Evolutionary conservation across 2,797 vertebrate genomes (phyloP).

Genomic region (Lithobates sylvaticus): DNA sequence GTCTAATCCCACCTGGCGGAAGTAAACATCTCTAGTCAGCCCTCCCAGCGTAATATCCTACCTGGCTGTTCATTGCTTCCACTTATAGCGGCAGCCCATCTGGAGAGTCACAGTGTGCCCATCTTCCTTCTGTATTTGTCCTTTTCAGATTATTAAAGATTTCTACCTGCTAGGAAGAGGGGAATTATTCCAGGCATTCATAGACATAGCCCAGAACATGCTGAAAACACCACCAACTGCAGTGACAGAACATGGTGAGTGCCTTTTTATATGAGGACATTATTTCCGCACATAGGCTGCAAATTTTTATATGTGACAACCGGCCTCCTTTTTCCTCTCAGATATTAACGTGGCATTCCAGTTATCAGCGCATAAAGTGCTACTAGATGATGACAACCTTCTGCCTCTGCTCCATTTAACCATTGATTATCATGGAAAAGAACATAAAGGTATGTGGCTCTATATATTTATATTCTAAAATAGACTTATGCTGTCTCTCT

Average conservation of each 20-base stretch:
- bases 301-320: neutral
- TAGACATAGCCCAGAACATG: slow-evolving; percentile 97
- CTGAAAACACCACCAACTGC: slow-evolving; percentile 93
- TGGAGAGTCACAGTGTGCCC: neutral
- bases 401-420: slow-evolving; percentile 95
- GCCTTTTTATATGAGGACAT: neutral
- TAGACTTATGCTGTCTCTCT: too few species aligned
- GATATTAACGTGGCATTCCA: slow-evolving; percentile 98
- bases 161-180: slow-evolving; percentile 96
- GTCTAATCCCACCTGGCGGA: neutral
- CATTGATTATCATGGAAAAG: slow-evolving; percentile 94
- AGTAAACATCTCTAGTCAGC: neutral
- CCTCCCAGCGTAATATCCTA: too few species aligned
- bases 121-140: slow-evolving; percentile 21
- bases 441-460: slow-evolving; percentile 89
- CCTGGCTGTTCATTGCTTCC: too few species aligned
- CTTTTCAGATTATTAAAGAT: slow-evolving; percentile 93
- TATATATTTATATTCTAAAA: too few species aligned
- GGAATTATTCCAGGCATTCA: slow-evolving; percentile 97
- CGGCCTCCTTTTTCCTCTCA: slow-evolving; percentile 66
- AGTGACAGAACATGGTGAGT: slow-evolving; percentile 95
- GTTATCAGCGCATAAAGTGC: slow-evolving; percentile 94
- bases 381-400: slow-evolving; percentile 96
- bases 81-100: neutral
- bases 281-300: neutral